Evolutionary conservation across 2,113 vertebrate genomes (phyloP), one percentile per base, ranked within the genome.

Genomic region (Epinephelus lanceolatus): DNA sequence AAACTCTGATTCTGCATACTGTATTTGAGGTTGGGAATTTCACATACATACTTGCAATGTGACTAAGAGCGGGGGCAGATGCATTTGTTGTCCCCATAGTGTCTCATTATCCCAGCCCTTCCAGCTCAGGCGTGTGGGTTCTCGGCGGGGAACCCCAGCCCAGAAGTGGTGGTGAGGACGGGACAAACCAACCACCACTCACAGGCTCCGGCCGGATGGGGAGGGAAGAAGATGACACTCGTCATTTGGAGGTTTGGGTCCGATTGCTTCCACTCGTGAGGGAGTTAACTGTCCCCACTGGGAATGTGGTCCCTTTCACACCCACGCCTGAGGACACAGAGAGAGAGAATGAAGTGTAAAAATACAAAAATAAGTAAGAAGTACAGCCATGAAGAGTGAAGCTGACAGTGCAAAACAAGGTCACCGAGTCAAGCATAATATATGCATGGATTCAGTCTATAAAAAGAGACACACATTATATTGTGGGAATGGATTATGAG

Each of bases 221-320:
- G 87, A 87, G 73, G 76, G 76, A 90, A 55, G 86, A 90, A 78
- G 87, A 87, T 77, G 79, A 91, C 86, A 86, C 87, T 92, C 71
- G 87, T 94, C 82, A 91, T 92, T 90, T 87, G 80, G 89, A 92
- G 92, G 90, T 93, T 93, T 89, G 86, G 81, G 76, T 83, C 80
- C 86, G 78, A 91, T 83, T 80, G 89, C 88, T 91, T 91, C 91
- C 91, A 76, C 74, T 89, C 5, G 76, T 70, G 80, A 89, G 80
- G 88, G 83, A 88, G 86, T 85, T 82, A 85, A 89, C 86, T 65
- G 84, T 81, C 87, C 80, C 87, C 59, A 5, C 76, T 81, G 85
- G 86, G 88, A 91, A 88, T 91, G 90, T 27, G 85, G 90, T 92
- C n/a, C 65, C 57, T 73, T 73, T 86, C 73, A 86, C 87, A 72